phyloP scores from a whole-genome alignment of 2,888 invertebrate genomes.

The Drosophila meridiana region DNA sequence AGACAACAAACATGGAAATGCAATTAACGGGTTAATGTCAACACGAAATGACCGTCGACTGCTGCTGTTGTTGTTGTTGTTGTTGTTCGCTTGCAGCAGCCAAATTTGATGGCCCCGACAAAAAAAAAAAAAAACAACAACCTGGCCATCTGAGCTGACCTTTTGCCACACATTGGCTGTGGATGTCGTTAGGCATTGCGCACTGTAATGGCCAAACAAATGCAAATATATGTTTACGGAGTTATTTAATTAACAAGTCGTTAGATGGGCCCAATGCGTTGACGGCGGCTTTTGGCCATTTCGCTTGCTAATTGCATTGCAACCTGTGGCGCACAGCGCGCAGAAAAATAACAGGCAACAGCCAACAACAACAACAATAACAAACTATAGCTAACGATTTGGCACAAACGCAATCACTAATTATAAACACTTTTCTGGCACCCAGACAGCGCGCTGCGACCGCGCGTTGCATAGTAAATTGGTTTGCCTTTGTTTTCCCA shows the following conservation, averaged over 20 bases:
- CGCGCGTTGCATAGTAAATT: conserved; percentile 40
- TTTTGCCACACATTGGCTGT: neutral
- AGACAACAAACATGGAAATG: conserved; percentile 75
- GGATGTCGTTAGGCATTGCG: conserved; percentile 1
- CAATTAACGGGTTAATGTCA: conserved; percentile 79
- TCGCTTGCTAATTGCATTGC: conserved; percentile 69
- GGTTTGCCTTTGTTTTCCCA: conserved; percentile 41
- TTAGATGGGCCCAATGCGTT: conserved; percentile 45
- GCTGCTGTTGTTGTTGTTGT: neutral
- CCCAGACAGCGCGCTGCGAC: neutral
- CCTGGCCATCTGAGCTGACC: neutral
- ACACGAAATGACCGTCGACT: conserved; percentile 48
- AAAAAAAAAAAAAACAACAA: neutral
- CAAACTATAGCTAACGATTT: conserved; percentile 30
- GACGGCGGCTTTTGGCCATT: conserved; percentile 34
- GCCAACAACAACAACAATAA: conserved; percentile 8
- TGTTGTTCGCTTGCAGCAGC: conserved; percentile 1
- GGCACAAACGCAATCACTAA: conserved; percentile 27
- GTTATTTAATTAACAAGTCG: conserved; percentile 71
- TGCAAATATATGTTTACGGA: conserved; percentile 46
- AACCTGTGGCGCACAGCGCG: conserved; percentile 63
- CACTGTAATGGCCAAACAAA: conserved; percentile 1
- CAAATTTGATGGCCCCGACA: conserved; percentile 42
- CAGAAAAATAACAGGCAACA: conserved; percentile 2
- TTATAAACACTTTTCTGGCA: conserved; percentile 2